phyloP scores from a whole-genome alignment of 2,888 invertebrate species.

The Drosophila borealis region DNA sequence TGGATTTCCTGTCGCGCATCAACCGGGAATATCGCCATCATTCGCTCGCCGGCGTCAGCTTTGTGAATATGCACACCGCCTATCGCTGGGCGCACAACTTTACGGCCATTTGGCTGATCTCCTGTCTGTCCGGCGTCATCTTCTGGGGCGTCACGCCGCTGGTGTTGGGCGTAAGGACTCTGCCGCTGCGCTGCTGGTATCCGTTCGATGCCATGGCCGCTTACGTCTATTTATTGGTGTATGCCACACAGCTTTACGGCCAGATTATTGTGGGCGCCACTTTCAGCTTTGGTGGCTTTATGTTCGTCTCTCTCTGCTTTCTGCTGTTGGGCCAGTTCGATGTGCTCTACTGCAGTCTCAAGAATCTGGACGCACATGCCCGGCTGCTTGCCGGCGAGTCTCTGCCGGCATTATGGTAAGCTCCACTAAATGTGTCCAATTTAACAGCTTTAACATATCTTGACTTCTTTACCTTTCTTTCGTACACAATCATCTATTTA shows the following conservation, averaged over 20 bases:
- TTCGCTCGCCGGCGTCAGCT: slow-evolving; percentile 80
- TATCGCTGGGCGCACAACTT: slow-evolving; percentile 56
- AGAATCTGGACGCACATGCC: slow-evolving; percentile 81
- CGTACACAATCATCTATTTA: too few relatives aligned
- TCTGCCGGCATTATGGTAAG: slow-evolving; percentile 62
- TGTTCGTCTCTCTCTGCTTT: slow-evolving; percentile 81
- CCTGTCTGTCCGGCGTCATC: slow-evolving; percentile 70
- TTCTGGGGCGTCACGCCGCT: slow-evolving; percentile 78
- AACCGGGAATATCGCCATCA: slow-evolving; percentile 76
- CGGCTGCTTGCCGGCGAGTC: slow-evolving; percentile 60
- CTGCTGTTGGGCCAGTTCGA: slow-evolving; percentile 82
- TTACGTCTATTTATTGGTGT: slow-evolving; percentile 62
- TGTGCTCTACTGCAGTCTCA: slow-evolving; percentile 83
- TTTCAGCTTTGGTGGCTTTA: slow-evolving; percentile 73
- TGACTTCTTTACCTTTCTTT: too few relatives aligned
- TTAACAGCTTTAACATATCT: too few relatives aligned
- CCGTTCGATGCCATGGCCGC: slow-evolving; percentile 81
- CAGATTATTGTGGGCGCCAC: slow-evolving; percentile 73
- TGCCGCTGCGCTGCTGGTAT: slow-evolving; percentile 83
- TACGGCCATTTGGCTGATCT: slow-evolving; percentile 64
- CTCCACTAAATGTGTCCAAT: not conserved
- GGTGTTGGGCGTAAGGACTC: slow-evolving; percentile 57
- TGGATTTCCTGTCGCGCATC: slow-evolving; percentile 59
- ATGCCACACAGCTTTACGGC: slow-evolving; percentile 75
- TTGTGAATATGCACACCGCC: slow-evolving; percentile 65